phyloP scores from a whole-genome alignment of 2,888 invertebrate species.

The Oxycera nigricornis region DNA sequence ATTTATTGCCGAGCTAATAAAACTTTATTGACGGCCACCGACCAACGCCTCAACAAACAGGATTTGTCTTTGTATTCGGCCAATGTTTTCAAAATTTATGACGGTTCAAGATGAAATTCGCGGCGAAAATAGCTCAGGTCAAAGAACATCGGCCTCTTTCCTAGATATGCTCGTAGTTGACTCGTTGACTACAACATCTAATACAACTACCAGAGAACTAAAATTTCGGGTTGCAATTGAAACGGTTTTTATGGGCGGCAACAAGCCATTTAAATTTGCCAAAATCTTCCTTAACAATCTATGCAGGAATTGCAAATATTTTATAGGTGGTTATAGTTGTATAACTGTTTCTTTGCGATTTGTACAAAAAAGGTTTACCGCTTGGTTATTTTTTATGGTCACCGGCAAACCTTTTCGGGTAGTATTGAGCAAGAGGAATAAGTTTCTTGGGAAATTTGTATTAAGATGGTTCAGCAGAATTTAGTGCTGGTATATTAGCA shows the following conservation, averaged over 20 bases:
- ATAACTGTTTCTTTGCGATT: constrained; percentile 18
- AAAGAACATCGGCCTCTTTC: neutral
- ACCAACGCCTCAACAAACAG: neutral
- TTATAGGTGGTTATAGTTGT: neutral
- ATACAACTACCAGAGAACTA: neutral
- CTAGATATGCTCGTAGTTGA: no score
- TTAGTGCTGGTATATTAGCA: neutral
- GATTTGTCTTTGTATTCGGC: neutral
- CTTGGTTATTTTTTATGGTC: constrained; percentile 5
- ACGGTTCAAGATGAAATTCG: neutral
- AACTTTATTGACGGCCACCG: neutral
- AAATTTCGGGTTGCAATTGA: neutral
- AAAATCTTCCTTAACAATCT: neutral
- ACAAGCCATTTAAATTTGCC: neutral
- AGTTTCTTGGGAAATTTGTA: neutral
- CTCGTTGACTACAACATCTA: no score
- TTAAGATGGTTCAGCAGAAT: neutral
- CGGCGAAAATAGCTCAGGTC: neutral
- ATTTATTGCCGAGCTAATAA: neutral
- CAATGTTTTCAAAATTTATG: neutral
- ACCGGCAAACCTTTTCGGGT: neutral
- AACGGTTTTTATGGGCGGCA: neutral
- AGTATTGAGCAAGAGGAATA: neutral
- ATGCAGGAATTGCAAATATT: neutral
- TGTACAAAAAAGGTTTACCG: neutral